These are phyloP conservation scores for Phyto melanocephala DNA, from an alignment of 2,888 invertebrate genomes.

Conservation along the genomic window DNA sequence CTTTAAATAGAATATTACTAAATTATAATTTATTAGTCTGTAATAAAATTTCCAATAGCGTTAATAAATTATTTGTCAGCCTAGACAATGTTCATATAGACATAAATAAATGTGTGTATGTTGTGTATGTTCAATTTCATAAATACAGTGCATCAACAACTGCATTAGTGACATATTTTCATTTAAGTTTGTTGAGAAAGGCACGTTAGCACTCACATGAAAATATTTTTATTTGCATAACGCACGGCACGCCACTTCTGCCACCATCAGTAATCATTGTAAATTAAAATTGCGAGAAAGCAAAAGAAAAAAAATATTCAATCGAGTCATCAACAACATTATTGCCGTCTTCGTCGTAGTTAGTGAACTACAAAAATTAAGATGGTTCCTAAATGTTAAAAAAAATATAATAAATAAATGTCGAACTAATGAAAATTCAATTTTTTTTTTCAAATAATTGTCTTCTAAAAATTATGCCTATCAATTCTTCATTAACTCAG, in stretches of 20 bases:
- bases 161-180: not conserved
- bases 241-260: conserved; percentile 23
- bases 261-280: conserved; percentile 40
- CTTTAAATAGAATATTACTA: too few species aligned
- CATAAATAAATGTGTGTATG: not conserved
- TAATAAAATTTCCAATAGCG: too few species aligned
- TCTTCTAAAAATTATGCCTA: too few species aligned
- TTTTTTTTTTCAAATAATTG: too few species aligned
- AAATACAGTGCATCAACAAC: not conserved
- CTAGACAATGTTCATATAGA: not conserved
- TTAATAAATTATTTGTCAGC: too few species aligned
- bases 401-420: too few species aligned
- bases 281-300: conserved; percentile 47
- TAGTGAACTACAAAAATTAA: too few species aligned
- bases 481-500: too few species aligned
- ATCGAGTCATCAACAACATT: conserved; percentile 2
- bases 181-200: not conserved
- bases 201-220: not conserved
- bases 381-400: too few species aligned
- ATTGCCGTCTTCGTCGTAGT: not conserved
- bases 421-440: too few species aligned
- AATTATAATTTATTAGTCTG: too few species aligned
- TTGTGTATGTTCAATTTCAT: not conserved
- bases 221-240: conserved; percentile 19
- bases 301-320: conserved; percentile 17